Evolutionary conservation across 1,140 invertebrate genomes (phyloP), one percentile per base, ranked within the genome.

Genomic region (Diorhabda sublineata): DNA sequence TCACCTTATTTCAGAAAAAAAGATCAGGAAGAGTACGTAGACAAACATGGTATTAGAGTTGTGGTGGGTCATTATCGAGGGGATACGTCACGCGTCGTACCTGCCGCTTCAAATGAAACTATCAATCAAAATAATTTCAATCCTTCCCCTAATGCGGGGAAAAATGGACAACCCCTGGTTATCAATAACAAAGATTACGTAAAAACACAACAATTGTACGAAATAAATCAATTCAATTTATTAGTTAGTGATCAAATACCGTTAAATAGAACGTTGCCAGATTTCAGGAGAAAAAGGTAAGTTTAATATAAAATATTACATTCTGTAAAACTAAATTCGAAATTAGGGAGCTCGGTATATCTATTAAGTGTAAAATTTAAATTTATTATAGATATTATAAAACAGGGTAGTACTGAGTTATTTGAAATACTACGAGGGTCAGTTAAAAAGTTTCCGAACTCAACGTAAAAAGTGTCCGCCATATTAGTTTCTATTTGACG

Each of bases 211-310:
- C 88, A 91, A 69, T 85, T 96, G 3, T 96, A 91, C 80, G 86
- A 90, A 74, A 90, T 97, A 58, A 96, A 97, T 82, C 88, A 91
- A 56, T 97, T 96, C 78, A 97, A 97, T 82, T 83, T 97, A 69
- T 83, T 96, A 82, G 95, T 93, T 45, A 95, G 94, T 79, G 96
- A 98, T 84, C 87, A 89, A 72, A 96, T 98, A 77, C 92, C 95
- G 7, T 84, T 98, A 44, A 96, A 98, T 80, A 85, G 96, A 77
- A 89, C 87, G 65, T 83, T 98, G 64, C 95, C 94, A n/a, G 96
- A 98, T 82, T 90, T 95, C 69, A 82, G 96, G 68, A 90, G 89
- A 75, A 87, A 89, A 78, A 86, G 81, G 88, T 91, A 82, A 66
- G 66, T 67, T 58, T 8, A 11, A 26, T 26, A 26, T 26, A 26